Evolutionary conservation across 2,797 vertebrate genomes (phyloP).

Genomic region (Lutjanus argentimaculatus): DNA sequence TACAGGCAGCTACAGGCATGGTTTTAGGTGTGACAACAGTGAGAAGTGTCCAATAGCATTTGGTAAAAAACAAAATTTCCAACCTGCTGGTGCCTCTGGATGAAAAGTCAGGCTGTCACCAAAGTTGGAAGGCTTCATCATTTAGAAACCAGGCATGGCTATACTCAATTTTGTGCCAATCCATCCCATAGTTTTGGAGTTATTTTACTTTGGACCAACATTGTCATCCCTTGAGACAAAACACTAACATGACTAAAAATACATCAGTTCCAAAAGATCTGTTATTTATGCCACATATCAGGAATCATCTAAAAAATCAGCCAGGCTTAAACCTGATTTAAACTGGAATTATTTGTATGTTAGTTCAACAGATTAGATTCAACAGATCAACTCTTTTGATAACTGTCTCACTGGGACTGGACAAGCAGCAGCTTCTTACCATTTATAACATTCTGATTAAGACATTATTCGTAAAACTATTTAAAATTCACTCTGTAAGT

Average conservation of each 20-base stretch:
- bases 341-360: not conserved
- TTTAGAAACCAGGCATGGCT: too few relatives aligned
- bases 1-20: too few relatives aligned
- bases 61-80: too few relatives aligned
- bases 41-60: too few relatives aligned
- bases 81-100: too few relatives aligned
- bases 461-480: not conserved
- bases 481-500: not conserved
- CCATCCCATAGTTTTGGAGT: too few relatives aligned
- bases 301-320: not conserved
- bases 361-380: not conserved
- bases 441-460: not conserved
- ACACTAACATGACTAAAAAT: not conserved
- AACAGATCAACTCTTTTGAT: not conserved
- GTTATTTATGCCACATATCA: not conserved
- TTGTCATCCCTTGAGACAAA: not conserved
- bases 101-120: too few relatives aligned
- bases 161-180: too few relatives aligned
- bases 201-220: not conserved
- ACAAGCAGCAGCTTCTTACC: not conserved
- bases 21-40: too few relatives aligned
- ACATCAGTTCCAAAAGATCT: not conserved
- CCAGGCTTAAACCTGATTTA: not conserved
- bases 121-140: too few relatives aligned
- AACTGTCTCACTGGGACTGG: not conserved